phyloP scores from a whole-genome alignment of 2,113 vertebrate genomes.

The Tringa solitaria region DNA sequence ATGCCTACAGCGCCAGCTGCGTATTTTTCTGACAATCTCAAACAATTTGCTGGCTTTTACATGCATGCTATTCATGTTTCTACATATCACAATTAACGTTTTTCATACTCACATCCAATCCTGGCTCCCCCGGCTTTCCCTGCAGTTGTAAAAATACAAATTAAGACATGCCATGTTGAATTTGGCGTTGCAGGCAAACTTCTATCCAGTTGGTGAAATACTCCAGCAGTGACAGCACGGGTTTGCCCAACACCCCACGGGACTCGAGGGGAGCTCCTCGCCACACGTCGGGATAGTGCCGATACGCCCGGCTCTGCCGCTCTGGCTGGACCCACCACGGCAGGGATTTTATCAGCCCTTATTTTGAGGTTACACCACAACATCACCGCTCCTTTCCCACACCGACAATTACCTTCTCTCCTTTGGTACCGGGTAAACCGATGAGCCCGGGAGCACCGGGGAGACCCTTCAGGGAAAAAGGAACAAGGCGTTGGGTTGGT shows the following conservation, averaged over 20 bases:
- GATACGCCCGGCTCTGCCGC: background rate
- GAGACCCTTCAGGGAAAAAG: slow-evolving; percentile 52
- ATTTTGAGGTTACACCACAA: background rate
- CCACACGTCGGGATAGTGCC: background rate
- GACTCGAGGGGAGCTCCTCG: background rate
- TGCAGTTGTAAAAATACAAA: slow-evolving; percentile 58
- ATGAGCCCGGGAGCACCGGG: slow-evolving; percentile 80
- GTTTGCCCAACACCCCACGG: background rate
- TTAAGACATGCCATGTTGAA: background rate
- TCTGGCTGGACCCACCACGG: background rate
- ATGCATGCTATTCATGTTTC: background rate
- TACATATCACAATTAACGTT: background rate
- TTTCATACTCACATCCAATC: slow-evolving; percentile 90
- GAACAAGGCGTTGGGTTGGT: background rate
- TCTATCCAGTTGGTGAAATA: background rate
- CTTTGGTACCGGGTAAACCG: slow-evolving; percentile 92
- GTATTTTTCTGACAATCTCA: background rate
- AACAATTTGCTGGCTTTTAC: background rate
- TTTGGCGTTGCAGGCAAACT: background rate
- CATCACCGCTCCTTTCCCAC: background rate
- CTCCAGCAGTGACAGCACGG: rapidly evolving
- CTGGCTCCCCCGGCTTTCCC: slow-evolving; percentile 91
- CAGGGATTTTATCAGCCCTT: background rate
- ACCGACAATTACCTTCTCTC: slow-evolving; percentile 83
- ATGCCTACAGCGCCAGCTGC: background rate